Conservation (phyloP, 2,797 vertebrate species). For the Dendrocincla fuliginosa region DNA sequence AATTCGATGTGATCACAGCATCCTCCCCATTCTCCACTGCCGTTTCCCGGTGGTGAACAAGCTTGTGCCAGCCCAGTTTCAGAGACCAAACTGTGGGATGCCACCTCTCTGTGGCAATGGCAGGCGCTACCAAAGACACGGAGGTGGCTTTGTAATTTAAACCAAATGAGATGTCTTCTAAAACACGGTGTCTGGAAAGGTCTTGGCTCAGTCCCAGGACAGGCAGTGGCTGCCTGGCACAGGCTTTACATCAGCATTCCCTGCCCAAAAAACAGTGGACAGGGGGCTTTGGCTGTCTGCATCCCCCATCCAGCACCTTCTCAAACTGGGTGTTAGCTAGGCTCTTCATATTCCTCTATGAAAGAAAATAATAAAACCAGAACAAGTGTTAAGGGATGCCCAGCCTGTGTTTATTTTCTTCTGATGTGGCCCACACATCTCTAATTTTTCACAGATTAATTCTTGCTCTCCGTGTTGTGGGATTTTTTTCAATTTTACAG, state of each 20-base stretch:
- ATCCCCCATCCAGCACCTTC: neutral
- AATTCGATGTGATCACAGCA: neutral
- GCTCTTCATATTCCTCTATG: neutral
- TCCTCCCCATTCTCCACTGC: neutral
- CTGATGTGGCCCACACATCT: neutral
- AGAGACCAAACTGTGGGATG: neutral
- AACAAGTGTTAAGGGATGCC: neutral
- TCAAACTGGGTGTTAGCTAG: neutral
- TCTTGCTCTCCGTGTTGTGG: neutral
- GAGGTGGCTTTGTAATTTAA: neutral
- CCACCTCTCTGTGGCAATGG: neutral
- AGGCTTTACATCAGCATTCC: neutral
- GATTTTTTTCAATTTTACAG: neutral
- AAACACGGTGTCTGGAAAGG: neutral
- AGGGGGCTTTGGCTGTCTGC: no score
- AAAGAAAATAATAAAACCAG: neutral
- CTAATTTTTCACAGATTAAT: constrained; percentile 1
- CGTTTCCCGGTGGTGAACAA: neutral
- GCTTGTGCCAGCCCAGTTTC: neutral
- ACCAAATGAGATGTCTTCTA: neutral
- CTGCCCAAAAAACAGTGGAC: neutral
- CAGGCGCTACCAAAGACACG: neutral
- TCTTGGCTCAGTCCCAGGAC: neutral
- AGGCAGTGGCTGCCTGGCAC: neutral
- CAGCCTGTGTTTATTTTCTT: neutral